Conservation (phyloP, 2,888 invertebrate genomes). For the Chrysolina haemoptera region DNA sequence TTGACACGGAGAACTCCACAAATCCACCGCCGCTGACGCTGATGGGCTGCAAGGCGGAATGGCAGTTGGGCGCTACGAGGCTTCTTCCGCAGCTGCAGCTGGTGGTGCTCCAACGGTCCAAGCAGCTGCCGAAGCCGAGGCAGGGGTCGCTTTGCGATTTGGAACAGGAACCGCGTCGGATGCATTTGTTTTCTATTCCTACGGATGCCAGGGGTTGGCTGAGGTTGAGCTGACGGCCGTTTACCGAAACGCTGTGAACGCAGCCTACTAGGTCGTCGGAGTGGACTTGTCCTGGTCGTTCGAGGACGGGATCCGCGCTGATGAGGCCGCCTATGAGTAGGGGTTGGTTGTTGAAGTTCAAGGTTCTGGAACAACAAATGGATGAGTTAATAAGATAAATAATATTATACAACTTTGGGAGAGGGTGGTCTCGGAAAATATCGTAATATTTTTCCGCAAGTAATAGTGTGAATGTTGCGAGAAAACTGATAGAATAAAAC, state of each 20-base stretch:
- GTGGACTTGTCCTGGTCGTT: constrained; percentile 90
- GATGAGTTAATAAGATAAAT: background rate
- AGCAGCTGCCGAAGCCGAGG: constrained; percentile 79
- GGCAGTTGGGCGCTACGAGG: constrained; percentile 85
- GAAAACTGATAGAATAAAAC: too few relatives aligned
- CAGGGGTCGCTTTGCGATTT: constrained; percentile 73
- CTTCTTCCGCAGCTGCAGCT: constrained; percentile 81
- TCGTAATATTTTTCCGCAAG: too few relatives aligned
- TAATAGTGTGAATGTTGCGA: too few relatives aligned
- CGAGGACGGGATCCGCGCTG: constrained; percentile 88
- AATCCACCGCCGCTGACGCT: constrained; percentile 85
- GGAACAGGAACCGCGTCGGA: constrained; percentile 78
- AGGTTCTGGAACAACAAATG: constrained; percentile 77
- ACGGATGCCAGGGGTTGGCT: constrained; percentile 82
- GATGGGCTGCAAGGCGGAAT: constrained; percentile 83
- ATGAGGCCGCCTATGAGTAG: constrained; percentile 88
- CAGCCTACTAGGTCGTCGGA: constrained; percentile 96
- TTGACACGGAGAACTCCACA: constrained; percentile 84
- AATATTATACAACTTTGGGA: too few relatives aligned
- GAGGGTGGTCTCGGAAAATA: too few relatives aligned
- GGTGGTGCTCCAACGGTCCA: constrained; percentile 87
- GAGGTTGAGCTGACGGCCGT: constrained; percentile 87
- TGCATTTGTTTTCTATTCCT: constrained; percentile 84
- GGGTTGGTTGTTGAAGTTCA: constrained; percentile 92
- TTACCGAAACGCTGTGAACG: constrained; percentile 90